Conservation (phyloP, 2,888 invertebrate genomes). For the Ophion ventricosus region DNA sequence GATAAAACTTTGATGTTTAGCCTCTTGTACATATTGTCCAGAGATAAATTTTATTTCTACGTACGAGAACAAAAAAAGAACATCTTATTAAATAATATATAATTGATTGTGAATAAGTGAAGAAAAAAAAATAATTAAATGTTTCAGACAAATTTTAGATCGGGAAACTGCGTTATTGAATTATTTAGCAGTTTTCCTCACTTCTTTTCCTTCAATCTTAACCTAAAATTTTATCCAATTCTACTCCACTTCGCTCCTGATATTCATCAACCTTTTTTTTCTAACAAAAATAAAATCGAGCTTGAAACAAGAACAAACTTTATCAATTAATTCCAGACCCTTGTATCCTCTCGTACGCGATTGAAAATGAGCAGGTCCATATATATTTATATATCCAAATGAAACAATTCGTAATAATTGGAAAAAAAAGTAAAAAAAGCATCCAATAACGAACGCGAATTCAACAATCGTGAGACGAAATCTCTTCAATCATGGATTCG, state of each 20-base stretch:
- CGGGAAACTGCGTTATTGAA: background rate
- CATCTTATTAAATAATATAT: constrained; percentile 16
- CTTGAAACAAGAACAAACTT: no score
- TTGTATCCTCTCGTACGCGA: no score
- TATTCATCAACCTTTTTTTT: background rate
- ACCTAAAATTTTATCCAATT: background rate
- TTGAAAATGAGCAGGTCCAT: no score
- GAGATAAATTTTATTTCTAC: constrained; percentile 45
- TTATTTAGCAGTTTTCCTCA: background rate
- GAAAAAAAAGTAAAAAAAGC: background rate
- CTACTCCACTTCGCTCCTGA: background rate
- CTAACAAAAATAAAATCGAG: background rate
- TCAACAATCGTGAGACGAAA: constrained; percentile 17
- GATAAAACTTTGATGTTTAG: constrained; percentile 41
- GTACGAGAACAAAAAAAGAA: constrained; percentile 9
- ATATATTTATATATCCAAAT: no score
- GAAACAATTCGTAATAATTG: background rate
- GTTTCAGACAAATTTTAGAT: constrained; percentile 13
- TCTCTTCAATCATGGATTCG: constrained; percentile 3
- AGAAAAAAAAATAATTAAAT: constrained; percentile 6
- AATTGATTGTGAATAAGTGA: background rate
- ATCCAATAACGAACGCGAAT: background rate
- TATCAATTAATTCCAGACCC: no score
- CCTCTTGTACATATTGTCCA: constrained; percentile 53
- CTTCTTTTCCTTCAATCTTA: background rate